These are phyloP conservation scores for Hapalemur alaotrensis DNA, from an alignment of 2,797 vertebrate genomes.

Conservation along the genomic window DNA sequence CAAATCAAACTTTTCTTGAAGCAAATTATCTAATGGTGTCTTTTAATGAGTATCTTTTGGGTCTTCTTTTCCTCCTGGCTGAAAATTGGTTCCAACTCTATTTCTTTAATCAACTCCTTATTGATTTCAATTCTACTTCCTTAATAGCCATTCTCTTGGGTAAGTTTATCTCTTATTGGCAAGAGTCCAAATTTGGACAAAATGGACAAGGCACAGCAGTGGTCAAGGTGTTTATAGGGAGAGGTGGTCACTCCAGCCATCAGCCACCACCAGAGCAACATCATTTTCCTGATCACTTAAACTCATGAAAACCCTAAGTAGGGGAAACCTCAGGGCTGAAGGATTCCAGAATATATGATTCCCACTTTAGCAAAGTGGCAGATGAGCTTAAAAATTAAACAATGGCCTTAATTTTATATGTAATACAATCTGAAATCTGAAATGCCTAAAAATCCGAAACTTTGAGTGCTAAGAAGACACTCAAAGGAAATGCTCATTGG, in stretches of 20 bases:
- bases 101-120: not conserved
- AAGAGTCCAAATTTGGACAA: conserved; percentile 34
- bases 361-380: not conserved
- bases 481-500: not conserved
- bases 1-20: not conserved
- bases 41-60: not conserved
- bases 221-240: not conserved
- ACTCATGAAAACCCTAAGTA: not conserved
- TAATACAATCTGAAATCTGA: not conserved
- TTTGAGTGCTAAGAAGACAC: not conserved
- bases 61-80: not conserved
- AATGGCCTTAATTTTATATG: not conserved
- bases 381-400: not conserved
- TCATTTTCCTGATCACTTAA: not conserved
- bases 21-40: not conserved
- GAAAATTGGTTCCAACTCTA: not conserved
- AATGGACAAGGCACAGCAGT: not conserved
- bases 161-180: conserved; percentile 12
- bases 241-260: not conserved
- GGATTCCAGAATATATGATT: not conserved
- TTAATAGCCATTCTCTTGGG: not conserved
- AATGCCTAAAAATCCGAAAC: not conserved
- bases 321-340: not conserved
- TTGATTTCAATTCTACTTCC: not conserved
- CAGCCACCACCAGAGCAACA: not conserved